These are phyloP conservation scores for Steinernema carpocapsae DNA, from an alignment of 2,888 invertebrate genomes.

Conservation along the genomic window DNA sequence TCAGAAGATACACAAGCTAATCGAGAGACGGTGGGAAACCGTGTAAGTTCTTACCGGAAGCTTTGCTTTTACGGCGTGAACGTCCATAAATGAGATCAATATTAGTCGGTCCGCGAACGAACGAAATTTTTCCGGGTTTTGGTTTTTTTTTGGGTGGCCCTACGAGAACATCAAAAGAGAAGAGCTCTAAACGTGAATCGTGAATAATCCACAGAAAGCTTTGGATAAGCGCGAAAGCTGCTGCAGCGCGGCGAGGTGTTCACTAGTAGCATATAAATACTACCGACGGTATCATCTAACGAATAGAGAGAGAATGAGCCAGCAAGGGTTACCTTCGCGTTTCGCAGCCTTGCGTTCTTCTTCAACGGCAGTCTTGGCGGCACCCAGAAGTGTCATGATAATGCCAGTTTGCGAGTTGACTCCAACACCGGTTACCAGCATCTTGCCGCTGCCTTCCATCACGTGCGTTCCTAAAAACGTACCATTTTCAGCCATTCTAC, in stretches of 20 bases:
- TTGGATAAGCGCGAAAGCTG: conserved; percentile 3
- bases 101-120: no score
- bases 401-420: conserved; percentile 98
- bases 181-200: conserved; percentile 1
- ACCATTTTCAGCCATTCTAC: no score
- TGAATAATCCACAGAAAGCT: conserved; percentile 8
- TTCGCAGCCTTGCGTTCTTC: conserved; percentile 42
- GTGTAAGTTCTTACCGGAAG: conserved; percentile 46
- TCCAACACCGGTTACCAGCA: conserved; percentile 91
- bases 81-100: conserved; percentile 38
- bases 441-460: conserved; percentile 99
- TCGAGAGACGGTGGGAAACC: conserved; percentile 11
- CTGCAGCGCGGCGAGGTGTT: conserved; percentile 2
- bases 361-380: conserved; percentile 71
- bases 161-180: no score
- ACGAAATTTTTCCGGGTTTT: no score
- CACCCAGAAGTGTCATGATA: conserved; percentile 95
- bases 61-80: conserved; percentile 54
- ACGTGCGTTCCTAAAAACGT: conserved; percentile 91
- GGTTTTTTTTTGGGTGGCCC: no score
- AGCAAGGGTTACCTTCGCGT: conserved; percentile 28
- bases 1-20: neutral
- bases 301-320: neutral
- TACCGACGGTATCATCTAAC: conserved; percentile 3
- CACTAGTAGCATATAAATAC: neutral